Evolutionary conservation across 2,888 invertebrate species (phyloP), one percentile per base, ranked within the genome.

Genomic region (Chesias legatella): DNA sequence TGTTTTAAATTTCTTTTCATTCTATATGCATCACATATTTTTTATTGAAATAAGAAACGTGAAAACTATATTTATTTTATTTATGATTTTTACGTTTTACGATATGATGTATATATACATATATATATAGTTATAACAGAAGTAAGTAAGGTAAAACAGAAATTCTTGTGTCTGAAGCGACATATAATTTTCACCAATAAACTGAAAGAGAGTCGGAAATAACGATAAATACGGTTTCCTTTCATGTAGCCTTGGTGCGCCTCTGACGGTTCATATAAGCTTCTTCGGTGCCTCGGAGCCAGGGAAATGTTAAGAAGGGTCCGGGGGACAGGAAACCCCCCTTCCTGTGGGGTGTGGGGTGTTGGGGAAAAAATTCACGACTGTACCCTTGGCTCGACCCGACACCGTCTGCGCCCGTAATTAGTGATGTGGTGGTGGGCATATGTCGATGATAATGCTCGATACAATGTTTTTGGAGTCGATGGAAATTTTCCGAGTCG

Each of bases 271-370:
- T 43, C 43, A 48, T 48, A 39, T 36, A 48, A 47, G 43, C 80
- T 73, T 83, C 84, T 85, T 78, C 78, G 75, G 81, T 80, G 81
- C 82, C 80, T 77, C 66, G 73, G 75, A 79, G 80, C 77, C 82
- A 78, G 84, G 85, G 81, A 45, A 44, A 79, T 81, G 83, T 82
- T 86, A 86, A 86, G 80, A 88, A 82, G 83, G 80, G 83, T 80
- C 79, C 72, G 80, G 79, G 80, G 77, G 79, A 74, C 72, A 74
- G 74, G 81, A 76, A 70, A 60, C 67, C 72, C 61, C 74, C 73
- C 60, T 55, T 65, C 73, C 74, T 67, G 70, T 73, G 75, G 77
- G 73, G 74, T 77, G 65, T 17, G 76, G 80, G 73, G 68, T 57
- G 72, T 70, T 63, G 66, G 79, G 79, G 76, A 84, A 79, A 79